Evolutionary conservation across 2,888 invertebrate genomes (phyloP).

Genomic region (Itoplectis maculator): DNA sequence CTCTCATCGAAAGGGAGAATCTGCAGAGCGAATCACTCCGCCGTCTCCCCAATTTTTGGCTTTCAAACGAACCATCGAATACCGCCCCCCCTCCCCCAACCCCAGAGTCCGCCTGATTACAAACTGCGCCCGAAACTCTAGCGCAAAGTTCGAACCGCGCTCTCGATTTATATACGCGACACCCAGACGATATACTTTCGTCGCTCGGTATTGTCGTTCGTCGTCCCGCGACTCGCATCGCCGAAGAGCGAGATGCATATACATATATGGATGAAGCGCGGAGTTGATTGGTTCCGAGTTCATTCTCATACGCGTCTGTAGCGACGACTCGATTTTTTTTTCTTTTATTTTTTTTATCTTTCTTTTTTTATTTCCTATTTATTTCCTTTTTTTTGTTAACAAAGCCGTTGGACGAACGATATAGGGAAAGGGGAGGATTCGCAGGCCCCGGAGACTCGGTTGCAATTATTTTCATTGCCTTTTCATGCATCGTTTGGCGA

Average conservation of each 20-base stretch:
- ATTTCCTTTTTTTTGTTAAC: conserved; percentile 15
- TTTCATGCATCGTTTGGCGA: conserved; percentile 67
- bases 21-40: too few species aligned
- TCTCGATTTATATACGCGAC: too few species aligned
- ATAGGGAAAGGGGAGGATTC: not conserved
- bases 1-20: too few species aligned
- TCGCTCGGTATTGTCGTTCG: conserved; percentile 39
- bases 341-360: conserved; percentile 1
- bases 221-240: not conserved
- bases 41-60: too few species aligned
- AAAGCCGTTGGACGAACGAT: conserved; percentile 27
- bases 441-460: conserved; percentile 56
- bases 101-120: not conserved
- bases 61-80: too few species aligned
- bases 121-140: conserved; percentile 5
- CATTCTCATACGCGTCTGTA: conserved; percentile 46
- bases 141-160: not conserved
- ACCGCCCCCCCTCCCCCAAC: too few species aligned
- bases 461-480: conserved; percentile 69
- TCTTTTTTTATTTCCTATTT: conserved; percentile 42
- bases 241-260: conserved; percentile 10
- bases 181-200: conserved; percentile 52
- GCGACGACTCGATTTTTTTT: conserved; percentile 28
- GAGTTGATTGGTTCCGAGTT: conserved; percentile 57
- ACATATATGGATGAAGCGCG: conserved; percentile 65